Conservation (phyloP, 2,113 vertebrate genomes). For the Trematomus loennbergii region DNA sequence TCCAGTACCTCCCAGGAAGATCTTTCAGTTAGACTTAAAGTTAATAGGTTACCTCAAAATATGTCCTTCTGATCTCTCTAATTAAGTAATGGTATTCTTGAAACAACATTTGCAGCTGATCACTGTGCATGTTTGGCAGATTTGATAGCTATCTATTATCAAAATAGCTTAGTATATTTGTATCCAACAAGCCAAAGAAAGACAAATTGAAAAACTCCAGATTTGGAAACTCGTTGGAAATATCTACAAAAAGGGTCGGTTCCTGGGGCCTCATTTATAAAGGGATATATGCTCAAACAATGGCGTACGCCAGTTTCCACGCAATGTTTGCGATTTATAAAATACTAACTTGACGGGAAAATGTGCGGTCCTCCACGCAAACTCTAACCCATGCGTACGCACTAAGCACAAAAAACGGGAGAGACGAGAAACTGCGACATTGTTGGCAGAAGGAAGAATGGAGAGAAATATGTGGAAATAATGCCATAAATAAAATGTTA, state of each 20-base stretch:
- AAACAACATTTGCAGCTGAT: neutral
- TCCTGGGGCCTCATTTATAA: too few relatives aligned
- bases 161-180: neutral
- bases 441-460: too few relatives aligned
- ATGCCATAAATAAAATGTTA: too few relatives aligned
- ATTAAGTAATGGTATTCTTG: neutral
- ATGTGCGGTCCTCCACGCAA: too few relatives aligned
- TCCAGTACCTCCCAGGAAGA: neutral
- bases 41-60: neutral
- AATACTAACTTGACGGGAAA: too few relatives aligned
- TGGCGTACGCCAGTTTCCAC: too few relatives aligned
- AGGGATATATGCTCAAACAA: too few relatives aligned
- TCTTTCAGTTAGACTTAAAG: neutral
- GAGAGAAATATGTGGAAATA: too few relatives aligned
- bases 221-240: neutral
- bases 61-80: neutral
- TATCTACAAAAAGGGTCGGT: neutral
- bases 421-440: too few relatives aligned
- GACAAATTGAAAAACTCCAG: neutral
- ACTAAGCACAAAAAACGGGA: too few relatives aligned
- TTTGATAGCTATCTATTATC: neutral
- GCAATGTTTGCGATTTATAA: too few relatives aligned
- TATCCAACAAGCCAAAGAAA: neutral
- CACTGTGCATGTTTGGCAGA: neutral
- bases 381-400: too few relatives aligned